A percentile compares a stretch with the other conserved stretches of the same genome.
Evolutionary conservation across 2,797 vertebrate species (phyloP).

Genomic region (Takifugu ocellatus): DNA sequence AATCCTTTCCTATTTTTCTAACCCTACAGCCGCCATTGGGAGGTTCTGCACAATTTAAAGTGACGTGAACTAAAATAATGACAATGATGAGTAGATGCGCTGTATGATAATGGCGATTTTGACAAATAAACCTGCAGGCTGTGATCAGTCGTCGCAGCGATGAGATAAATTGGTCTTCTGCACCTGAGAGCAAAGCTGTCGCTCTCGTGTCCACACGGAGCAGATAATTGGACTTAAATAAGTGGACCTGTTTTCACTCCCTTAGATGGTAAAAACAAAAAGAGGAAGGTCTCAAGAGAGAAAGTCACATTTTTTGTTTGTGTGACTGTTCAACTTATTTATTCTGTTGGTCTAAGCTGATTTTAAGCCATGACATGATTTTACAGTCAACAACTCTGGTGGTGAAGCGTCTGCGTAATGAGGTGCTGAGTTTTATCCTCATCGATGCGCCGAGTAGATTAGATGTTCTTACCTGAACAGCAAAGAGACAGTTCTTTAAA

Average conservation of each 20-base stretch:
- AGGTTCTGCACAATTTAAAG: conserved; percentile 7
- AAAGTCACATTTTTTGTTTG: too few species aligned
- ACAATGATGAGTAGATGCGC: conserved; percentile 6
- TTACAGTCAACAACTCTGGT: too few species aligned
- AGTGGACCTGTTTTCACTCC: conserved; percentile 25
- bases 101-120: conserved; percentile 5
- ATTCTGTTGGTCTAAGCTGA: too few species aligned
- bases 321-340: too few species aligned
- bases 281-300: conserved; percentile 7
- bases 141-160: conserved; percentile 15
- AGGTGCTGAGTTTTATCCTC: too few species aligned
- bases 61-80: conserved; percentile 14
- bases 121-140: conserved; percentile 18
- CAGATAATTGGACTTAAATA: conserved; percentile 47
- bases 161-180: conserved; percentile 28
- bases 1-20: conserved; percentile 4
- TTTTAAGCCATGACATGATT: too few species aligned
- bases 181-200: conserved; percentile 11
- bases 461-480: too few species aligned
- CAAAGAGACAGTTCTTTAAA: too few species aligned
- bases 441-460: too few species aligned
- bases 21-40: background rate
- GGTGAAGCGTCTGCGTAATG: too few species aligned
- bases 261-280: conserved; percentile 9
- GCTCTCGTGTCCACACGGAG: conserved; percentile 16